Conservation (phyloP, 2,113 vertebrate genomes). For the Phalacrocorax carbo region DNA sequence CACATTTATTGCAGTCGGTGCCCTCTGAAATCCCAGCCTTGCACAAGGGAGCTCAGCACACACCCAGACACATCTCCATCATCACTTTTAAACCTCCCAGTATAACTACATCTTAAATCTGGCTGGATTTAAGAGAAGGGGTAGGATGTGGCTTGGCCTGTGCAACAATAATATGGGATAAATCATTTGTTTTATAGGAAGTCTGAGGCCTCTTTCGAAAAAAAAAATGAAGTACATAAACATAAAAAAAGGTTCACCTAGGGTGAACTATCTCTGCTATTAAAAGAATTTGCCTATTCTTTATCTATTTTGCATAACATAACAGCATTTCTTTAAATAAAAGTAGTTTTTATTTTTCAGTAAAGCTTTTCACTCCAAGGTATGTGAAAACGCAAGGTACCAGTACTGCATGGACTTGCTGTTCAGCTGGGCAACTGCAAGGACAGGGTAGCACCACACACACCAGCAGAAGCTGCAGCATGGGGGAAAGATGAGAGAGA, state of each 20-base stretch:
- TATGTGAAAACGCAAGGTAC: background rate
- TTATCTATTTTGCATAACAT: background rate
- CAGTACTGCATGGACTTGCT: background rate
- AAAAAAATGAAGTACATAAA: background rate
- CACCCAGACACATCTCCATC: background rate
- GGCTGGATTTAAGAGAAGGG: background rate
- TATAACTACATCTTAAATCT: background rate
- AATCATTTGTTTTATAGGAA: background rate
- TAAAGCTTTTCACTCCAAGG: background rate
- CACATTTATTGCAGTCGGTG: background rate
- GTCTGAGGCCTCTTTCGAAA: background rate
- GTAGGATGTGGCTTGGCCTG: background rate
- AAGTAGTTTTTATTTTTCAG: background rate
- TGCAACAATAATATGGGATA: background rate
- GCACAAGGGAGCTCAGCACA: background rate
- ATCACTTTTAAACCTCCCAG: background rate
- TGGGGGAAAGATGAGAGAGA: accelerated
- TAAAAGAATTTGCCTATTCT: background rate
- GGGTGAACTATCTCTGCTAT: background rate
- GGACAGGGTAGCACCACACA: background rate
- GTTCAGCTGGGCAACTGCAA: background rate
- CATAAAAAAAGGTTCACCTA: background rate
- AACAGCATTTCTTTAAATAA: background rate
- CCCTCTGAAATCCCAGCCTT: background rate
- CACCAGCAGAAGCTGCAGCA: background rate